These are phyloP conservation scores for Drosophila percnosoma DNA, from an alignment of 2,888 invertebrate species.

Conservation along the genomic window DNA sequence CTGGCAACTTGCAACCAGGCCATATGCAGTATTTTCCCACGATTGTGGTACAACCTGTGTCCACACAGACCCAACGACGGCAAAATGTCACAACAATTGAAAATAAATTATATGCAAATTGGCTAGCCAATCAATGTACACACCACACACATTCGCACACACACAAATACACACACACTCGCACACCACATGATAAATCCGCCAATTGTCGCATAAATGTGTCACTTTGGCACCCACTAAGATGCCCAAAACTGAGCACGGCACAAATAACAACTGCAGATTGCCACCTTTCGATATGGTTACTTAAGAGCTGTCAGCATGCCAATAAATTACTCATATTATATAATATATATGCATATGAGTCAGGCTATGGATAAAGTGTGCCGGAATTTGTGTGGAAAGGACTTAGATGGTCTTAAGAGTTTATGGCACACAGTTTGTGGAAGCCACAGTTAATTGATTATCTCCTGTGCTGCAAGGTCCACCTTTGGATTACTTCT, in stretches of 20 bases:
- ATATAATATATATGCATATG: neutral
- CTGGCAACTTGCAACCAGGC: constrained; percentile 19
- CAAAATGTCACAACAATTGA: constrained; percentile 78
- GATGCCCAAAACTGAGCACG: constrained; percentile 41
- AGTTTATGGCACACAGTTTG: neutral
- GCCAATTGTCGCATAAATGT: constrained; percentile 43
- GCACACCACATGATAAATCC: constrained; percentile 42
- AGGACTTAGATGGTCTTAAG: neutral
- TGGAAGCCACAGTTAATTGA: neutral
- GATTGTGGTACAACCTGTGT: constrained; percentile 65
- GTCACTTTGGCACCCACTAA: constrained; percentile 50
- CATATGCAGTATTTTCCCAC: constrained; percentile 60
- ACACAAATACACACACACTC: constrained; percentile 13
- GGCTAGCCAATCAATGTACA: constrained; percentile 61
- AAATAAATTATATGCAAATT: constrained; percentile 80
- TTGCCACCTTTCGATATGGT: constrained; percentile 22
- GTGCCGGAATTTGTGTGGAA: neutral
- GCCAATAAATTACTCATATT: constrained; percentile 11
- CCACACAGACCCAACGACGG: constrained; percentile 12
- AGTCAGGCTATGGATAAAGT: neutral
- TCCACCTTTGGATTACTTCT: neutral
- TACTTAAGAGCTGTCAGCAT: constrained; percentile 44
- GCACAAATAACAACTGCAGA: constrained; percentile 10
- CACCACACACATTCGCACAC: constrained; percentile 5
- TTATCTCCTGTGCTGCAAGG: neutral